Conservation (phyloP, 2,113 vertebrate genomes). For the Tragelaphus strepsiceros region DNA sequence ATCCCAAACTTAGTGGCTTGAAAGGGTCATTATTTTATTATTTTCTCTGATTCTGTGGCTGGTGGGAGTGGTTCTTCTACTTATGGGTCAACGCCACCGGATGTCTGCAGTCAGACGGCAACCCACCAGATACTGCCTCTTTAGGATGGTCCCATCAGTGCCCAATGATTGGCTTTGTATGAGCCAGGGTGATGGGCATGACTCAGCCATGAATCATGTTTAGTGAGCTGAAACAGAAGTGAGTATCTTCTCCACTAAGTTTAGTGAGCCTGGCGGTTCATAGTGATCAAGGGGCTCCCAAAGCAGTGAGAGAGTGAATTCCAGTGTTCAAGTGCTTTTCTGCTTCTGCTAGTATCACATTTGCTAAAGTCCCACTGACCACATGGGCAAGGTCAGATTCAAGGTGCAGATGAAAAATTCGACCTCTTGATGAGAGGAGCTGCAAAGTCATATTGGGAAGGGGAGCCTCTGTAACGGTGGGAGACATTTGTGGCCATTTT, state of each 20-base stretch:
- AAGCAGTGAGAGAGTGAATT: too few species aligned
- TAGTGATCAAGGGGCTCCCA: neutral
- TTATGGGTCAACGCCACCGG: neutral
- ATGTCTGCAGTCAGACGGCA: neutral
- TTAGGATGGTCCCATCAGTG: neutral
- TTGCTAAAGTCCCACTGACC: neutral
- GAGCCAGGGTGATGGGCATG: neutral
- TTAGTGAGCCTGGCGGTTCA: neutral
- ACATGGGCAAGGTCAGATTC: neutral
- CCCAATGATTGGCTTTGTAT: neutral
- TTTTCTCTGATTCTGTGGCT: neutral
- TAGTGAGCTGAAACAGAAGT: too few species aligned
- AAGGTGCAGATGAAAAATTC: neutral
- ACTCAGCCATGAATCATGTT: neutral
- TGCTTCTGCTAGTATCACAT: neutral
- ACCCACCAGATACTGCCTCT: neutral
- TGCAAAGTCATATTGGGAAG: neutral
- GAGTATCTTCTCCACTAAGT: neutral
- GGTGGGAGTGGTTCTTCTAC: neutral
- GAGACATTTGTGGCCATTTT: neutral
- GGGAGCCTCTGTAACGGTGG: neutral
- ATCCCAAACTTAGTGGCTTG: neutral
- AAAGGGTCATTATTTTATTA: neutral
- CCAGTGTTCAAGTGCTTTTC: neutral
- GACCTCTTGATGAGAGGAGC: neutral